These are phyloP conservation scores for Palloptera scutellata DNA, from an alignment of 2,888 invertebrate species.

Conservation along the genomic window DNA sequence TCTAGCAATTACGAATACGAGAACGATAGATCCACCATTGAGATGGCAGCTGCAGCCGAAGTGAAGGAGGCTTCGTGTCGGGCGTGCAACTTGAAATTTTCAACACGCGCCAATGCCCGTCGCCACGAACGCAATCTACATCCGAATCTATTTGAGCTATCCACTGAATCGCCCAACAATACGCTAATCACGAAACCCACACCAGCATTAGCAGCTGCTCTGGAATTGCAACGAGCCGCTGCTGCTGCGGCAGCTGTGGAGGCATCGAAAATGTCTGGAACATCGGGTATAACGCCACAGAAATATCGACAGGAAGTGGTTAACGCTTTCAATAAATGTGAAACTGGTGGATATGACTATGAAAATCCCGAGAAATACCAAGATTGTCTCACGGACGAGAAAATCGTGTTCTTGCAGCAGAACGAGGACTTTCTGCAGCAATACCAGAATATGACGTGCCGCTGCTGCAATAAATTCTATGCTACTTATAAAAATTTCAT, in stretches of 20 bases:
- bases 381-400: conserved; percentile 58
- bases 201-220: conserved; percentile 54
- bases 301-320: conserved; percentile 56
- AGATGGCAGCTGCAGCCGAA: conserved; percentile 38
- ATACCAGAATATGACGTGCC: conserved; percentile 64
- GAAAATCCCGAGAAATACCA: conserved; percentile 63
- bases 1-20: conserved; percentile 33
- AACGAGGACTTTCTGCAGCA: conserved; percentile 63
- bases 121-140: conserved; percentile 64
- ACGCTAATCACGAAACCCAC: conserved; percentile 56
- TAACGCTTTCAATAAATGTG: conserved; percentile 54
- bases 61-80: conserved; percentile 61
- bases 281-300: conserved; percentile 51
- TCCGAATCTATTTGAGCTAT: conserved; percentile 57
- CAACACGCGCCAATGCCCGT: conserved; percentile 63
- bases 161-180: conserved; percentile 50
- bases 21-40: conserved; percentile 32
- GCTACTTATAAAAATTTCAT: conserved; percentile 64
- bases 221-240: conserved; percentile 54
- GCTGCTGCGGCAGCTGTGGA: conserved; percentile 50
- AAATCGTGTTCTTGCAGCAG: conserved; percentile 60
- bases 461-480: conserved; percentile 61
- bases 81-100: conserved; percentile 63
- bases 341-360: conserved; percentile 59
- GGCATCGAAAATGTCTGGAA: conserved; percentile 50